Evolutionary conservation across 2,113 vertebrate genomes (phyloP).

Genomic region (Rhea americana): DNA sequence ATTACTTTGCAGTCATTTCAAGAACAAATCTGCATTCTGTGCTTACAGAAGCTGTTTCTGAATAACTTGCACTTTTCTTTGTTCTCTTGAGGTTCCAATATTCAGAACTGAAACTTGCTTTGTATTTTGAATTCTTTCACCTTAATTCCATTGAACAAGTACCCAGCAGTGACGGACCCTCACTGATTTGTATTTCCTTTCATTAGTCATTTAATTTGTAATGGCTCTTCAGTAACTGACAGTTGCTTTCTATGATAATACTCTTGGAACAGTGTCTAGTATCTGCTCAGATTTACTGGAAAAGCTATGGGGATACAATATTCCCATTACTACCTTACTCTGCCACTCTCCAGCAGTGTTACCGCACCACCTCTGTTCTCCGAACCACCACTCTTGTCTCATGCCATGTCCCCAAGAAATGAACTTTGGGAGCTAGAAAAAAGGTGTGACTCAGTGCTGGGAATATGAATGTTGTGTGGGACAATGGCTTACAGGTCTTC

Average conservation of each 20-base stretch:
- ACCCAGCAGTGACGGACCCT: neutral
- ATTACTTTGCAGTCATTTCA: neutral
- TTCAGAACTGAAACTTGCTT: neutral
- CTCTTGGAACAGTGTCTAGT: neutral
- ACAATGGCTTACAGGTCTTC: neutral
- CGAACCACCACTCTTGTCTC: neutral
- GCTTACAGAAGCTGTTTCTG: neutral
- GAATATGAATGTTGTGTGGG: neutral
- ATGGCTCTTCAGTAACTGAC: neutral
- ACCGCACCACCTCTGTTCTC: neutral
- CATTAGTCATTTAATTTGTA: neutral
- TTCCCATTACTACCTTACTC: neutral
- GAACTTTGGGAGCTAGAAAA: neutral
- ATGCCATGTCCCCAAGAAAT: neutral
- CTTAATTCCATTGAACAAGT: neutral
- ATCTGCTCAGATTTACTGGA: neutral
- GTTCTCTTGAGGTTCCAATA: neutral
- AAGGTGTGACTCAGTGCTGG: neutral
- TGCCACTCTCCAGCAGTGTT: fast-evolving
- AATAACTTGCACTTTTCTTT: neutral
- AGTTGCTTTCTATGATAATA: neutral
- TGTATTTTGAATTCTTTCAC: neutral
- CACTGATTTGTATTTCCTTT: neutral
- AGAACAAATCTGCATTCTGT: neutral
- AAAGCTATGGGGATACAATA: neutral